A percentile compares a stretch with the other conserved stretches of the same genome.
Conservation (phyloP, 2,797 vertebrate genomes). For the Danio albolineatus region DNA sequence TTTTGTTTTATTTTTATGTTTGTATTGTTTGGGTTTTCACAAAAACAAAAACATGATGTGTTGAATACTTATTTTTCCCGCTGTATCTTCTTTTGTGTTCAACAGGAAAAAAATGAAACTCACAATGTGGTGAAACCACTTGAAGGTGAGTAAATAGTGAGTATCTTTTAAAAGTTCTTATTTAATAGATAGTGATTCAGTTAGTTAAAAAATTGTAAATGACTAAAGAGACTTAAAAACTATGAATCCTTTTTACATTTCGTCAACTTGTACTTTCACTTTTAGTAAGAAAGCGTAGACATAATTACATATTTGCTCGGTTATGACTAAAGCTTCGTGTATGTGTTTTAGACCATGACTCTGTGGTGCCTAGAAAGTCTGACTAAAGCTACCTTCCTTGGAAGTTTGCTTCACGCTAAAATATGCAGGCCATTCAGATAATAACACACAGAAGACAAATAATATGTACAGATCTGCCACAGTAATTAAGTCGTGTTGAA, state of each 20-base stretch:
- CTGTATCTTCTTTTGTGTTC: too few relatives aligned
- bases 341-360: background rate
- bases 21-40: too few relatives aligned
- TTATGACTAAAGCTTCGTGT: background rate
- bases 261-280: background rate
- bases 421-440: background rate
- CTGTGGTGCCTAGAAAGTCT: background rate
- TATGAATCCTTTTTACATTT: background rate
- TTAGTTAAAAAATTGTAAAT: background rate
- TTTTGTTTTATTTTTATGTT: too few relatives aligned
- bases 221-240: background rate
- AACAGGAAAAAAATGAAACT: too few relatives aligned
- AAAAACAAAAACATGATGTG: too few relatives aligned
- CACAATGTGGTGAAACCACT: too few relatives aligned
- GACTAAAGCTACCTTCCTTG: background rate
- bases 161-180: background rate
- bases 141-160: too few relatives aligned
- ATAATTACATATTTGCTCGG: background rate
- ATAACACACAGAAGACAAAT: background rate
- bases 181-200: background rate
- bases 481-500: too few relatives aligned
- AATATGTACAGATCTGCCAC: background rate
- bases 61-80: too few relatives aligned
- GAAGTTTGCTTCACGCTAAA: background rate
- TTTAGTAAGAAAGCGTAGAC: background rate